Percentiles rank a stretch among this genome's conserved stretches.
Evolutionary conservation across 2,113 vertebrate genomes (phyloP).

Genomic region (Coracopsis vasa): DNA sequence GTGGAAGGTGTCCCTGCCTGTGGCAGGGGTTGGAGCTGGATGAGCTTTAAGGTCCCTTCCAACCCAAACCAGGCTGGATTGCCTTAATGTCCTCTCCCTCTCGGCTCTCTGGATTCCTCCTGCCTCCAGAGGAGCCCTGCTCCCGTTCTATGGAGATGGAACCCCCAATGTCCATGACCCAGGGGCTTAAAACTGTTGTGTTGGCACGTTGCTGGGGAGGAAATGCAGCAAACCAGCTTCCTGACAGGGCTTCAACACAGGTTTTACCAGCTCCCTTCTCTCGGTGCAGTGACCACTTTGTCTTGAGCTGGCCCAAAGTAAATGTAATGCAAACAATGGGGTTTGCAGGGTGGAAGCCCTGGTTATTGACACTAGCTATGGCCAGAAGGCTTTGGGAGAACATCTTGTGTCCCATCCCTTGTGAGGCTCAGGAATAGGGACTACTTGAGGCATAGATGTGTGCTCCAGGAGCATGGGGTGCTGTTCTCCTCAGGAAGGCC

Average conservation of each 20-base stretch:
- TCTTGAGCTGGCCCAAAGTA: no score
- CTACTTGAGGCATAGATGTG: not conserved
- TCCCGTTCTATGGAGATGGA: fast-evolving
- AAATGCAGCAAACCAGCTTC: not conserved
- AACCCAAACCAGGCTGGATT: not conserved
- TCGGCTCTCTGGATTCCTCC: not conserved
- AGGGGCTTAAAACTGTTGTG: not conserved
- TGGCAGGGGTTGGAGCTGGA: not conserved
- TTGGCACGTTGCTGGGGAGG: not conserved
- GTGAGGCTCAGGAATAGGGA: not conserved
- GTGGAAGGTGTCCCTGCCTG: no score
- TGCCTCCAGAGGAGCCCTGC: not conserved
- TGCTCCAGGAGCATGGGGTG: not conserved
- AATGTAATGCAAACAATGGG: not conserved
- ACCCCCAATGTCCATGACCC: fast-evolving
- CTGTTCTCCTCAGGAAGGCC: not conserved
- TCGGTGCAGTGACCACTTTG: not conserved
- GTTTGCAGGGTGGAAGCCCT: not conserved
- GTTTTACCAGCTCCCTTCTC: not conserved
- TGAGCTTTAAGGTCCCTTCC: not conserved
- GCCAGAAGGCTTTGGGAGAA: no score
- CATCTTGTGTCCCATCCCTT: not conserved
- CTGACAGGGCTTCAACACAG: not conserved
- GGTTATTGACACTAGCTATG: fast-evolving
- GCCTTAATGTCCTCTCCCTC: not conserved